Base-by-base conservation (phyloP, 2,888 invertebrate species). In the Iphiclides podalirius region DNA sequence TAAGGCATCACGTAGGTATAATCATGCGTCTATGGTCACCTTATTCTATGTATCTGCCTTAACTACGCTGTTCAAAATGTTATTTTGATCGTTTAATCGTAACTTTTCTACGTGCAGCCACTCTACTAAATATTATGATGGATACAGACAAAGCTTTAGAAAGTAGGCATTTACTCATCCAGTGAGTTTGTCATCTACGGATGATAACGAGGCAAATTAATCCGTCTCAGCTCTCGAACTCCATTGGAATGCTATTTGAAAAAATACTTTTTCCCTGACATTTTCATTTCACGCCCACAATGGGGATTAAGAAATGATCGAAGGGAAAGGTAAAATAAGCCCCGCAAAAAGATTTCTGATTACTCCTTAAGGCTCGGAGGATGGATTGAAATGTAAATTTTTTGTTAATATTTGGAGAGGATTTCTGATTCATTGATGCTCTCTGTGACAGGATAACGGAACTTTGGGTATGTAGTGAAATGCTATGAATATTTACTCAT, bases 301-400 rank as follows among this genome's bases (percentile, higher is more conserved):
- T 40, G 37, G 14, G 33, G 40, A 33, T 39, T 34, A 36, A 44
- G 39, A 34, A 47, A 35, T 47, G 40, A 40, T 34, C 20, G 47
- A 33, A 39, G 11, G 35, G 9, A n/a, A 20, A 34, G 34, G 33
- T 34, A 39, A 33, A 46, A 12, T 31, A 12, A 15, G 20, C 26
- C 17, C 16, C 7, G n/a, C 7, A 4, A 17, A 34, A 47, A 34
- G 23, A 35, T 9, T 40, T 34, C 15, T 12, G 47, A 47, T 40
- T 40, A 15, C 46, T 23, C 20, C 12, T 33, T 8, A 33, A 33
- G 12, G 17, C 17, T 13, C 13, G 20, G 12, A 13, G 16, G 9
- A 42, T 34, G 13, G 17, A 12, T 34, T 16, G 31, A 31, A 31
- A 31, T 31, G 31, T 31, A 31, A n/a, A 31, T 2, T 6, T 11